Base-by-base conservation (phyloP, 2,113 vertebrate genomes). In the Artemisiospiza belli region DNA sequence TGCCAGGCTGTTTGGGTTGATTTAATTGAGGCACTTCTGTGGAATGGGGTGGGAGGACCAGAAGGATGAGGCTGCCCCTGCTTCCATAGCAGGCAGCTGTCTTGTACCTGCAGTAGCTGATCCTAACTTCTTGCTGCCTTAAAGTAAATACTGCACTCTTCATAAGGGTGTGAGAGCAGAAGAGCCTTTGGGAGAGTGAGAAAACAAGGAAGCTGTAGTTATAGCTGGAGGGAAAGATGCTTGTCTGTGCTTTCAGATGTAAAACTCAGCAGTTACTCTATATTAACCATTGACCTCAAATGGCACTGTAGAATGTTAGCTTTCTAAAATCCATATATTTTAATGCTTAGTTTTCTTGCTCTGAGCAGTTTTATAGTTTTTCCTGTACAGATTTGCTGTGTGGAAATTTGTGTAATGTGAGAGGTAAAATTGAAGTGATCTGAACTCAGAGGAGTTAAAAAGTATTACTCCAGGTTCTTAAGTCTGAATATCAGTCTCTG, bases 1-100 rank as follows among this genome's bases (percentile, higher is more conserved):
- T 69, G 11, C 0, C 0, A 19, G n/a, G 37, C 47, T 35, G 7
- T 33, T 70, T 12, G 1, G 0, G 15, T 64, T 2, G 0, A 6
- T 41, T 84, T 39, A 52, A n/a, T 43, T 68, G 33, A 72, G 47
- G 28, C 59, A 83, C 25, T 6, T 8, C 11, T 1, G 0, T 49
- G 35, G 30, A 46, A 33, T 7, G 2, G 4, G 10, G 20, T 39
- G 33, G 70, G 46, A 78, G 49, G 11, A 57, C 27, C n/a, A 64
- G 30, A 33, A 66, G 43, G 27, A 47, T 24, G 19, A 70, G 33
- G 61, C 57, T 84, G 20, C 7, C 10, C 2, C 14, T 51, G 12
- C 43, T 76, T 73, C 0, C 3, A 5, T 35, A 80, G 21, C 33
- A 52, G 49, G 14, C 44, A 57, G 23, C 10, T 85, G 57, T 51